phyloP scores from a whole-genome alignment of 2,113 vertebrate species.

The Beaufortia kweichowensis region DNA sequence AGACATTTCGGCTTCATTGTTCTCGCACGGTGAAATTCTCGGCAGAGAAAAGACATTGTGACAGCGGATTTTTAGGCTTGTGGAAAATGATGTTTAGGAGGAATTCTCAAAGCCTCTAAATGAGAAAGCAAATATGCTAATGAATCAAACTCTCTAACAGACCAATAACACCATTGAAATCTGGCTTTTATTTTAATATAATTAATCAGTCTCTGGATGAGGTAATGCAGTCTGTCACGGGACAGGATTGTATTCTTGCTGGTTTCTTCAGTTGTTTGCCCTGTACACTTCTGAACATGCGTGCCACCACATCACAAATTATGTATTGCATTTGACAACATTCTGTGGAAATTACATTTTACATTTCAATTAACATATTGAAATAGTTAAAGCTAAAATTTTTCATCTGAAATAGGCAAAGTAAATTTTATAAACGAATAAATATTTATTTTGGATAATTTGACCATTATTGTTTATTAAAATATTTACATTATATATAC shows the following conservation, averaged over 20 bases:
- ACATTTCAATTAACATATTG: too few relatives aligned
- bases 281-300: background rate
- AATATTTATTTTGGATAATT: too few relatives aligned
- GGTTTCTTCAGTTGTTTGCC: background rate
- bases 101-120: constrained; percentile 77
- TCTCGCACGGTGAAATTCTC: constrained; percentile 79
- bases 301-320: too few relatives aligned
- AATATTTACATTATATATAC: too few relatives aligned
- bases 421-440: too few relatives aligned
- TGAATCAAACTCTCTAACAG: constrained; percentile 73
- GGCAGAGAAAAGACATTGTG: constrained; percentile 74
- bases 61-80: constrained; percentile 67
- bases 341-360: too few relatives aligned
- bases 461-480: too few relatives aligned
- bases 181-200: constrained; percentile 70
- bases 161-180: constrained; percentile 69
- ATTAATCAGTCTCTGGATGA: constrained; percentile 69
- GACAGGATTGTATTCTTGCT: background rate
- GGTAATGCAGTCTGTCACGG: constrained; percentile 64
- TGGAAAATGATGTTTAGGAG: constrained; percentile 64
- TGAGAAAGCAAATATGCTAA: constrained; percentile 73
- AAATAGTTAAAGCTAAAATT: too few relatives aligned
- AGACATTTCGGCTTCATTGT: constrained; percentile 96
- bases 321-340: too few relatives aligned
- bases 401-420: too few relatives aligned